Evolutionary conservation across 92 coral and sea anemone species (phyloP), one percentile per base, ranked within the genome.

Genomic region (Palythoa heliodiscus): DNA sequence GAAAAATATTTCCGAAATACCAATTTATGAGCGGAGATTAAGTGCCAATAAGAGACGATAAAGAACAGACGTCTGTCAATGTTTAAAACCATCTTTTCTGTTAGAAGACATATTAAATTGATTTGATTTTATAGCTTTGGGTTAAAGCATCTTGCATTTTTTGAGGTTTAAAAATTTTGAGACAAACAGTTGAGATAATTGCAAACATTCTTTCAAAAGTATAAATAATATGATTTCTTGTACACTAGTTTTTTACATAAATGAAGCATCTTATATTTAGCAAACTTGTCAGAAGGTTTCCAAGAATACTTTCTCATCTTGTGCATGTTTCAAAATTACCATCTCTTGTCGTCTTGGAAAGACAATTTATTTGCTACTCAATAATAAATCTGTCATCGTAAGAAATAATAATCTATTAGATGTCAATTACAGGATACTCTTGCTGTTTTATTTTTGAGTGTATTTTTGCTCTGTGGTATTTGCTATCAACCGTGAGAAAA

Each of bases 1-100:
- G 84, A 80, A 64, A 66, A 66, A 64, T 80, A 80, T 67, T 80
- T 80, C 84, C 84, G 73, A 64, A 64, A 80, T 80, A 52, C 74
- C 61, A 67, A 7, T 17, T 40, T 11, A 15, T 11, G 47, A 43
- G 71, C 20, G 60, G 84, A 39, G 71, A 80, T 80, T 64, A 80
- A 15, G 43, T 22, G 15, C 84, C 57, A 76, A 53, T 80, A 55
- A 64, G 47, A 48, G 84, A 80, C 57, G 70, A 66, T 80, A 66
- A 23, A 5, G 17, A 47, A 68, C 10, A 24, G 73, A 23, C 66
- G 10, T 7, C 73, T 9, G 37, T 79, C 24, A 63, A 48, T 54
- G 6, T 47, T 13, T 19, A 60, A 80, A 80, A 50, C 73, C 38
- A 24, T 67, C 17, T 11, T 43, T 79, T 22, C 39, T 23, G 23